Base-by-base conservation (phyloP, 2,888 invertebrate species). In the Nebria salina region DNA sequence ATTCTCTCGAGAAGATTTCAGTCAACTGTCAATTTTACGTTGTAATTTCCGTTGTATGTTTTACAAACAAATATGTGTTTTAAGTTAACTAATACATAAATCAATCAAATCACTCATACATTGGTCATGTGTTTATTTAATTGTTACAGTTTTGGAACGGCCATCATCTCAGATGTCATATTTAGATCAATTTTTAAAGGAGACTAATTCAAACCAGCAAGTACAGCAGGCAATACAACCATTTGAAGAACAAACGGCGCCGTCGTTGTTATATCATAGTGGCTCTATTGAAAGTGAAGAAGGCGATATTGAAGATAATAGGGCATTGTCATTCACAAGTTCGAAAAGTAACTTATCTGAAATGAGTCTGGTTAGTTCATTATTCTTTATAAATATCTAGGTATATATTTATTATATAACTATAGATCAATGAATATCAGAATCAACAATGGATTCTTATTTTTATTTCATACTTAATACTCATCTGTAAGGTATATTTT, bases 111-210 rank as follows among this genome's bases (percentile, higher is more conserved):
- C 34, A 34, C 2, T 4, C 34, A 34, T 34, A 34, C 2, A 34
- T 34, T 34, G 34, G 34, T 54, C 11, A 54, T 54, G 8, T 2
- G 2, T 54, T 54, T 54, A 54, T 54, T 8, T 11, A 54, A 15
- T 82, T 84, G 85, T 90, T 90, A 83, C 91, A 97, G 96, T 96
- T 90, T 89, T 96, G 90, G 97, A 97, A 87, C 93, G 97, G 84
- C 96, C 97, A 76, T 94, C 96, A 65, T 97, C 97, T 54, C 97
- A 97, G 89, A 95, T 96, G 93, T 97, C 97, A 84, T 96, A 96
- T 89, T 89, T 96, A 87, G 97, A 97, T 87, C 96, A 96, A 87
- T 97, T 97, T 88, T 90, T 97, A 85, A 96, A 96, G 87, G 97
- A 97, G 88, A 91, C 92, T 4, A 89, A 87, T 82, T 87, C 88